These are phyloP conservation scores for Pollenia amentaria DNA, from an alignment of 2,888 invertebrate species.

Conservation along the genomic window DNA sequence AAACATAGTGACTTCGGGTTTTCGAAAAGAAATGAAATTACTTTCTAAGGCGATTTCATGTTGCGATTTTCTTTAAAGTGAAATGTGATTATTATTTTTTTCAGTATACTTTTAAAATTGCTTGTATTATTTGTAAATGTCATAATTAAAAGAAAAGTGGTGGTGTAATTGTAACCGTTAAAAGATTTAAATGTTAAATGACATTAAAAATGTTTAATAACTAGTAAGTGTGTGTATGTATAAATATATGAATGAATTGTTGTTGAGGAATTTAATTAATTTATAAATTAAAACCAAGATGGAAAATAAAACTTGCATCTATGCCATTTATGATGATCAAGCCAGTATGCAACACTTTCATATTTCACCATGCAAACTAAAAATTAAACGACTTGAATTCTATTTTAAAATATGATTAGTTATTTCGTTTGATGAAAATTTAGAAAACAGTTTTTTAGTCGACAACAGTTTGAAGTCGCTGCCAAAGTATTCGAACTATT, in stretches of 20 bases:
- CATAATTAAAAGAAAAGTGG: constrained; percentile 54
- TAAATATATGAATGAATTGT: no score
- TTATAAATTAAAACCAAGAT: background rate
- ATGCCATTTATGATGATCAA: background rate
- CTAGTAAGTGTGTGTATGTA: constrained; percentile 43
- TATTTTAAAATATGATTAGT: constrained; percentile 28
- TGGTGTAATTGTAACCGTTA: constrained; percentile 33
- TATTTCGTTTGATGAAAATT: background rate
- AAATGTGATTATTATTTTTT: constrained; percentile 49
- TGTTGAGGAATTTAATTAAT: constrained; percentile 34
- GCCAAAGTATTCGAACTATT: no score
- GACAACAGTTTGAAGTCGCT: no score
- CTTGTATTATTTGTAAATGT: constrained; percentile 35
- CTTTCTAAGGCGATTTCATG: constrained; percentile 34
- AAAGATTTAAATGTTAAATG: constrained; percentile 51
- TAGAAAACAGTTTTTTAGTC: background rate
- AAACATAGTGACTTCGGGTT: background rate
- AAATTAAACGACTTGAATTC: background rate
- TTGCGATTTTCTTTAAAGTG: constrained; percentile 40
- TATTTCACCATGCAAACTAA: constrained; percentile 7
- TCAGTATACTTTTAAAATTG: background rate
- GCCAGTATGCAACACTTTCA: constrained; percentile 19
- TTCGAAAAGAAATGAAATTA: constrained; percentile 18
- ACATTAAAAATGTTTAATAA: constrained; percentile 66
- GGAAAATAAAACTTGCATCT: constrained; percentile 25